phyloP scores from a whole-genome alignment of 2,113 vertebrate species.

The Atherinomorus stipes region DNA sequence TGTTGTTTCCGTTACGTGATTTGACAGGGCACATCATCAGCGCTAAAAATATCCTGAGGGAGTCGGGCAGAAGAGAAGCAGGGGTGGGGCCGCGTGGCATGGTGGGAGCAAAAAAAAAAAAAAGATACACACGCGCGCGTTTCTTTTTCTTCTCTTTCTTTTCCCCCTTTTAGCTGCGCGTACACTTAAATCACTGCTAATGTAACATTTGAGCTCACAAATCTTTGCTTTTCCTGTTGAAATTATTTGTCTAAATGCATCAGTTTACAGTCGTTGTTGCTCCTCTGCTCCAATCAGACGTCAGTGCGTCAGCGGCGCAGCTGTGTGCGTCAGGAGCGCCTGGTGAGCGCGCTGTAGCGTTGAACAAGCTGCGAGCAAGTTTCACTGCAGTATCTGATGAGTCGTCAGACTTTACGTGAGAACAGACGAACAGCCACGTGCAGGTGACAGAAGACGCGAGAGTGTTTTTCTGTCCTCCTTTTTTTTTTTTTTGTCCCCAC shows the following conservation, averaged over 20 bases:
- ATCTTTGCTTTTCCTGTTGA: neutral
- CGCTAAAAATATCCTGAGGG: constrained; percentile 81
- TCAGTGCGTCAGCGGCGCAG: constrained; percentile 69
- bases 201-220: neutral
- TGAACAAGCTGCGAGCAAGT: constrained; percentile 1
- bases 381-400: neutral
- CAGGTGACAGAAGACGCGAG: too few relatives aligned
- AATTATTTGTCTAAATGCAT: neutral
- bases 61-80: constrained; percentile 74
- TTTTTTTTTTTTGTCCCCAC: constrained; percentile 16
- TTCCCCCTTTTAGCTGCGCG: neutral
- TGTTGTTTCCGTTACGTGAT: constrained; percentile 76
- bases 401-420: too few relatives aligned
- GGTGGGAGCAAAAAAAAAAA: neutral
- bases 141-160: neutral
- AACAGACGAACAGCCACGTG: neutral
- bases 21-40: constrained; percentile 71
- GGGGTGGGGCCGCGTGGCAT: constrained; percentile 62
- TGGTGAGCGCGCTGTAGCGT: constrained; percentile 20
- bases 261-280: constrained; percentile 8
- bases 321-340: constrained; percentile 60
- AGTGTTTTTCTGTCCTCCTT: neutral
- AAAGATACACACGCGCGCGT: neutral
- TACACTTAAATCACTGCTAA: neutral
- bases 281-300: constrained; percentile 57